Evolutionary conservation across 1,140 invertebrate genomes (phyloP).

Genomic region (Nixonia krombeini): DNA sequence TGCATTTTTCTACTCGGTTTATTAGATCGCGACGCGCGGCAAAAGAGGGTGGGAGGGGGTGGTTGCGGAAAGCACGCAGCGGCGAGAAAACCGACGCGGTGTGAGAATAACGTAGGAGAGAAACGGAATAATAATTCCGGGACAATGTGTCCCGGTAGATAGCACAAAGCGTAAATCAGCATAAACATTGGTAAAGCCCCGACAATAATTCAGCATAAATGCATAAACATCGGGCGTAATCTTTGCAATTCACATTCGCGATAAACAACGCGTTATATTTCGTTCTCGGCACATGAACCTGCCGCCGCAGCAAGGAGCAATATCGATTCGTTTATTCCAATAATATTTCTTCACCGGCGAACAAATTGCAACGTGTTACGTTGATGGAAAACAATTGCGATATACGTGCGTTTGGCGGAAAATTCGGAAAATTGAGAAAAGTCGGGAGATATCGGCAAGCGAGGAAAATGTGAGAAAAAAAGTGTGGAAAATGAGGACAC

Average conservation of each 20-base stretch:
- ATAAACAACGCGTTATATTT: slow-evolving; percentile 63
- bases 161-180: slow-evolving; percentile 72
- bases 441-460: too few relatives aligned
- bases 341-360: too few relatives aligned
- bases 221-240: slow-evolving; percentile 68
- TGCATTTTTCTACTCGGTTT: neutral
- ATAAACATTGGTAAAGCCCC: slow-evolving; percentile 70
- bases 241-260: slow-evolving; percentile 63
- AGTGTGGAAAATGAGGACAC: too few relatives aligned
- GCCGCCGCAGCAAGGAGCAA: slow-evolving; percentile 47
- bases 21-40: slow-evolving; percentile 30
- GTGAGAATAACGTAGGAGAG: slow-evolving; percentile 50
- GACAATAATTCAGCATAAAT: slow-evolving; percentile 71
- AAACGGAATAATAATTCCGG: slow-evolving; percentile 69
- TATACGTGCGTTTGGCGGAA: too few relatives aligned
- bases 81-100: slow-evolving; percentile 36
- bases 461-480: too few relatives aligned
- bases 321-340: slow-evolving; percentile 32
- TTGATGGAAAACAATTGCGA: too few relatives aligned
- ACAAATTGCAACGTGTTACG: too few relatives aligned
- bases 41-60: too few relatives aligned
- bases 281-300: slow-evolving; percentile 31
- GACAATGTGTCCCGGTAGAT: slow-evolving; percentile 70
- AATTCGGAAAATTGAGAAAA: too few relatives aligned
- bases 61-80: slow-evolving; percentile 27